Evolutionary conservation across 2,113 vertebrate genomes (phyloP).

Genomic region (Chamaetylas fuelleborni): DNA sequence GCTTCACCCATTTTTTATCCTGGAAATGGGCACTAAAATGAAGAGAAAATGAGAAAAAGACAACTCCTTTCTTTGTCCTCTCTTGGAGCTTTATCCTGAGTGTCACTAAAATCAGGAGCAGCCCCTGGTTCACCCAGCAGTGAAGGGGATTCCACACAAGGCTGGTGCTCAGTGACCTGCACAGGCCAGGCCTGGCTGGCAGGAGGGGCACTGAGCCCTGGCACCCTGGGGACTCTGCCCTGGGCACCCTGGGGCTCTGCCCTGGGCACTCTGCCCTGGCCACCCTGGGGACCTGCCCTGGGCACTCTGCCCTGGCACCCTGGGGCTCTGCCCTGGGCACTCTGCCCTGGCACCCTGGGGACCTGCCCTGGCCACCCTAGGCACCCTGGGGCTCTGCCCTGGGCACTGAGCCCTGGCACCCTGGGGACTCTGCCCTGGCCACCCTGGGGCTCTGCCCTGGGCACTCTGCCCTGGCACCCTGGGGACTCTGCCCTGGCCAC

Average conservation of each 20-base stretch:
- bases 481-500: neutral
- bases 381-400: rapidly evolving
- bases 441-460: neutral
- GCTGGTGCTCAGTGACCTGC: neutral
- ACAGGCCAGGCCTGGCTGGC: neutral
- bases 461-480: neutral
- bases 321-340: no score
- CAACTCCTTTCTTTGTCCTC: neutral
- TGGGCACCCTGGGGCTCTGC: rapidly evolving
- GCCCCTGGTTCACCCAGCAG: neutral
- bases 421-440: neutral
- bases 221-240: neutral
- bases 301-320: no score
- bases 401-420: neutral
- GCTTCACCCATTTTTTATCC: neutral
- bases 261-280: rapidly evolving
- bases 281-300: neutral
- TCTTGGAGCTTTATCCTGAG: neutral
- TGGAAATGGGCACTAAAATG: neutral
- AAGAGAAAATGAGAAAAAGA: neutral
- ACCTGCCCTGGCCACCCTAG: rapidly evolving
- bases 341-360: neutral
- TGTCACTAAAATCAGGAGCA: neutral
- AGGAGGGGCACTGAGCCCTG: neutral
- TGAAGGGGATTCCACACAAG: rapidly evolving